Evolutionary conservation across 1,140 invertebrate genomes (phyloP), one percentile per base, ranked within the genome.

Genomic region (Coenobita brevimanus): DNA sequence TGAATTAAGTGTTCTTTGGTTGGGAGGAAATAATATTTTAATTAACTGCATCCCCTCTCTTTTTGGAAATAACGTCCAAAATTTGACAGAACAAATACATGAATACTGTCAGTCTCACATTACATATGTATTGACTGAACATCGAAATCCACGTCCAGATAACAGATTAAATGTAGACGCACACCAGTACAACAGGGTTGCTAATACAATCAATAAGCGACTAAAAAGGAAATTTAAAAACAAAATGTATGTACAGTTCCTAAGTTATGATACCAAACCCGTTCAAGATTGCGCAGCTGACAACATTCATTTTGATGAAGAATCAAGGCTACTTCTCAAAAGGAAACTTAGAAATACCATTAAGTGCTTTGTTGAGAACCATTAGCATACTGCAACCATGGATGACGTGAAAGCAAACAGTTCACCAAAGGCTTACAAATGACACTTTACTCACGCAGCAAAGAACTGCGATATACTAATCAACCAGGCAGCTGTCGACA

Each of bases 191-290:
- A 73, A 73, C 69, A 15, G 38, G 36, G 33, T 73, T 4, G 69
- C 69, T n/a, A 73, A 36, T 36, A 73, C 15, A 8, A 73, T 36
- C 17, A 73, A 73, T 36, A 73, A 73, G 15, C 3, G 69, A 36
- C 69, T 73, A 8, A 73, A 73, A 36, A 15, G 69, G 69, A 73
- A 73, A 73, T 36, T 38, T 41, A 73, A 73, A 33, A 73, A 36
- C 36, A 73, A 27, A 41, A 8, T 33, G 36, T 73, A 73, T 73
- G 69, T 73, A 3, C 69, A 73, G 33, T 73, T 73, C 33, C 3
- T 73, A 4, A 50, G 46, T 50, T 6, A 8, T 50, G 17, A 17
- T 8, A 17, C 46, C 17, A 50, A 50, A 17, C 46, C 30, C 3
- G 15, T 73, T 73, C 69, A 73, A 33, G 15, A 41, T 33, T 15